Base-by-base conservation (phyloP, 2,888 invertebrate species). In the Cyclophora albipunctata region DNA sequence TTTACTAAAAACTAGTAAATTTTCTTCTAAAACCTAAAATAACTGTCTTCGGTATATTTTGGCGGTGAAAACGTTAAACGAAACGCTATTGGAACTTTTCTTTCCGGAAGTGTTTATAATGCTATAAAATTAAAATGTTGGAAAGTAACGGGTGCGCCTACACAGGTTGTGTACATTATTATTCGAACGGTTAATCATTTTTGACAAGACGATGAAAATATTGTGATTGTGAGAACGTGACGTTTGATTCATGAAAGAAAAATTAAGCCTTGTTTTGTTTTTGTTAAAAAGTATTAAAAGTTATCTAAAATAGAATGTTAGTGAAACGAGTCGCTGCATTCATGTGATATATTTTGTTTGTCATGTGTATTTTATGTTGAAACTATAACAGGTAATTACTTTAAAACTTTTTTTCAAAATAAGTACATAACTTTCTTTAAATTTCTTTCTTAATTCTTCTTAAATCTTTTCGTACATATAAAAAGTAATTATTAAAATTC, bases 121-220 rank as follows among this genome's bases (percentile, higher is more conserved):
- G 34, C 1, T 4, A 5, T 5, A 4, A 37, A 37, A 5, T 37
- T 37, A 37, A 37, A 37, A 37, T 37, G 37, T 4, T 37, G 4
- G 4, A 37, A 37, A 37, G 37, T 37, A 52, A 45, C 7, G 46
- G 43, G 54, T 43, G 42, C 40, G 43, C 49, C 43, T 48, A 54
- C 52, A 47, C 54, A 45, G 54, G 52, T 46, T 53, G 53, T 58
- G 63, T 62, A 50, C 54, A 47, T 50, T 66, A 64, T 54, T 63
- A 60, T 63, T 61, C 55, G 55, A 55, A 61, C 63, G 75, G 67
- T 48, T 76, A 69, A 67, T 67, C 64, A 73, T 70, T 76, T 81
- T 85, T 85, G 85, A 85, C 84, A 85, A 80, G 75, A 80, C 67
- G 48, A 71, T 73, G 72, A 77, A 80, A 79, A 78, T 80, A 78